Evolutionary conservation across 2,797 vertebrate genomes (phyloP).

Genomic region (Manis crassicaudata): DNA sequence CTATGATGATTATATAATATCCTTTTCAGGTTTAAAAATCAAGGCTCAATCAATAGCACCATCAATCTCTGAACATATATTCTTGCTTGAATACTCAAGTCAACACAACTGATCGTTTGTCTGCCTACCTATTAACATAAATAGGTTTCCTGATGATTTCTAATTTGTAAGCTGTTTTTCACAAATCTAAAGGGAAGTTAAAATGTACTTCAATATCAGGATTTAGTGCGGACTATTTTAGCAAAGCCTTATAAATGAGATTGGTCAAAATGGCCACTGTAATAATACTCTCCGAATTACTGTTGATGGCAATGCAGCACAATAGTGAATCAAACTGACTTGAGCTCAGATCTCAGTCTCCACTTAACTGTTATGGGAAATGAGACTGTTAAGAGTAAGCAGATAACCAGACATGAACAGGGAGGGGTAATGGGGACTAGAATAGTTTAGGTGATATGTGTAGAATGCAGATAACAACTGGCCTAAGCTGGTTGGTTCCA

Average conservation of each 20-base stretch:
- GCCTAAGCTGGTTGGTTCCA: too few species aligned
- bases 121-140: background rate
- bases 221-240: background rate
- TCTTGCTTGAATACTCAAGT: slow-evolving; percentile 17
- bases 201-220: background rate
- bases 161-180: background rate
- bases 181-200: background rate
- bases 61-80: background rate
- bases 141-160: background rate
- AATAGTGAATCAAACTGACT: background rate
- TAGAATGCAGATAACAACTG: too few species aligned
- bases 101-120: background rate
- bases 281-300: background rate
- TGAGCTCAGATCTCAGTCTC: background rate
- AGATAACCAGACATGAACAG: too few species aligned
- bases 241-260: background rate
- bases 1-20: background rate
- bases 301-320: background rate
- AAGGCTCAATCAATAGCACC: background rate
- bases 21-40: slow-evolving; percentile 20
- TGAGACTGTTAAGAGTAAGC: background rate
- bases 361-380: background rate
- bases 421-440: too few species aligned
- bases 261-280: background rate
- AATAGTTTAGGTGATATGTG: too few species aligned